Base-by-base conservation (phyloP, 2,888 invertebrate species). In the Heliconius charithonia region DNA sequence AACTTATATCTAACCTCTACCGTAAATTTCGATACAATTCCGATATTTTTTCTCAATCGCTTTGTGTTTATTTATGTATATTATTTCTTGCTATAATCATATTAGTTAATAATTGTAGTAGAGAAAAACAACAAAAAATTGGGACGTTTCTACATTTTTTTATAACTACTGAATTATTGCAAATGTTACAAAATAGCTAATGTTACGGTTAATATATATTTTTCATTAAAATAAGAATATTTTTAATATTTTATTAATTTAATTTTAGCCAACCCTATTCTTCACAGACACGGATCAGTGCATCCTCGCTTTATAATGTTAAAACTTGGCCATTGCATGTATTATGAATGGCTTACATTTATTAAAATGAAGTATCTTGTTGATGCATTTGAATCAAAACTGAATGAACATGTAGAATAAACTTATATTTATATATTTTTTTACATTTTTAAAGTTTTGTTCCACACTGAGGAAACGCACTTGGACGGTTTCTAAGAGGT, bases 201-300 rank as follows among this genome's bases (percentile, higher is more conserved):
- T n/a, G n/a, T 3, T 22, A 0, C 3, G n/a, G 59, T 59, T 12
- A 51, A 22, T 1, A n/a, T 3, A n/a, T 63, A 63, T 63, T 29
- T 13, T 27, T 63, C 0, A 13, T 63, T n/a, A n/a, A n/a, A n/a
- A 25, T 63, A 2, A 29, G 29, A 29, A 16, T 16, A 27, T 63
- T 16, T 63, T 63, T 27, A 27, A 6, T 27, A 12, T 25, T 25
- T 67, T 32, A 29, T 29, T 4, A 16, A 45, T 45, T 45, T 51
- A 9, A 51, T 51, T 22, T 3, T 69, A 45, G 66, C 0, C 79
- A 79, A 51, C 79, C 76, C 79, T 79, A 70, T 25, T 73, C 41
- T 22, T 16, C 29, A 22, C 72, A 27, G 62, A 72, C 69, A 78
- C n/a, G 80, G 80, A 70, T 76, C 80, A 76, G 73, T 74, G 78